Base-by-base conservation (phyloP, 2,797 vertebrate genomes). In the Gallinago solitaria region DNA sequence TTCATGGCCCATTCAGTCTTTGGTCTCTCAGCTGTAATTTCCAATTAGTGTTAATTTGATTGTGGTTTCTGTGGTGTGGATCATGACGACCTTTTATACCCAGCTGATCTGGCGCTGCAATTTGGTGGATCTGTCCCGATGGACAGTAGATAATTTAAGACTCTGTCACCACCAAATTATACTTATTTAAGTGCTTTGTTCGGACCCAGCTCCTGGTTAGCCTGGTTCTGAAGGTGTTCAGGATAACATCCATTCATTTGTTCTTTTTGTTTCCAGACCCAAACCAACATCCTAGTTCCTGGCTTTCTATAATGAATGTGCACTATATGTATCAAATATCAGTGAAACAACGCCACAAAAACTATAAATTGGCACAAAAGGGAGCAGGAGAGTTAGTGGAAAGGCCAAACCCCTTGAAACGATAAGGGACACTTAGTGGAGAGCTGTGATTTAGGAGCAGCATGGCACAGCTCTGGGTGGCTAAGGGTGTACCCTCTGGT, bases 1-100 rank as follows among this genome's bases (percentile, higher is more conserved):
- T 95, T 93, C 94, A 89, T 92, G 94, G 88, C 81, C 94, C 81
- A 80, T 95, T 95, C 96, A 91, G 71, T 65, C 87, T 84, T 95
- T 28, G 39, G 80, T 90, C 90, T 95, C 86, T 51, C n/a, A 48
- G 86, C 91, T 90, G 53, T 35, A 47, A 71, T 94, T 93, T 92
- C 57, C 91, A 96, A 87, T 96, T 93, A 90, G 61, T 48, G 75
- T 9, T 85, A 78, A 94, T 93, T 87, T 93, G 93, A 87, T 93
- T 95, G 93, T 89, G 90, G 83, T 94, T 96, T 95, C 93, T 80
- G 81, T 82, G 83, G 83, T 54, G 70, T 84, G 80, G 84, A 53
- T 82, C 76, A 69, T 10, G 51, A 82, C 0, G 15, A 84, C 60
- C 39, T 88, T 87, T 84, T 51, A 67, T 69, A 79, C 85, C 41